These are phyloP conservation scores for Gymnobelideus leadbeateri DNA, from an alignment of 2,113 vertebrate species.

Conservation along the genomic window DNA sequence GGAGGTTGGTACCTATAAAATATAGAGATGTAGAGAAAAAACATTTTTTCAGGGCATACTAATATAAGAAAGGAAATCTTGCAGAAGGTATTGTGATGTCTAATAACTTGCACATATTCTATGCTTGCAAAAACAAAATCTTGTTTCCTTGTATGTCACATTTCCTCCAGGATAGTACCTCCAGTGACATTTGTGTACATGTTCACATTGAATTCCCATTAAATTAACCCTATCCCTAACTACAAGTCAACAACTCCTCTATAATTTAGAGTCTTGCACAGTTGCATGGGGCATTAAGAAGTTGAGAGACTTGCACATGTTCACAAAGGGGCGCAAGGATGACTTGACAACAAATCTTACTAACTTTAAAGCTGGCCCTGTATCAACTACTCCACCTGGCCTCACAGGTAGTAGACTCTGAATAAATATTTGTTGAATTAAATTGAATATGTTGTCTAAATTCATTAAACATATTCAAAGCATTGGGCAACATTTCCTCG, in stretches of 20 bases:
- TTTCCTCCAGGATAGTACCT: background rate
- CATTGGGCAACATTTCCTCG: background rate
- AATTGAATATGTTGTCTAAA: background rate
- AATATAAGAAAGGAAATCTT: background rate
- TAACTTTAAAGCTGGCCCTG: background rate
- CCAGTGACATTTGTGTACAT: background rate
- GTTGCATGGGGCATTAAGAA: background rate
- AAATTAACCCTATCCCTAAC: background rate
- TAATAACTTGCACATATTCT: background rate
- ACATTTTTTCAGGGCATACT: background rate
- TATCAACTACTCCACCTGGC: background rate
- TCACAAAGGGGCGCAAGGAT: background rate
- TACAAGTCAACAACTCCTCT: background rate
- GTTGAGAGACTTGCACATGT: background rate
- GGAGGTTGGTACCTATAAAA: background rate
- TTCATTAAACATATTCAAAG: background rate
- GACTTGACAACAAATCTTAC: background rate
- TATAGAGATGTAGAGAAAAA: background rate
- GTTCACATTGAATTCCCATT: background rate
- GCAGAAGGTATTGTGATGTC: background rate
- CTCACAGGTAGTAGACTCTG: background rate
- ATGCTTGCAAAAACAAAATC: background rate
- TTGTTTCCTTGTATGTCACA: background rate
- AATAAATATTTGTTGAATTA: background rate
- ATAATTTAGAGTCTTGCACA: background rate